A percentile compares a stretch with the other conserved stretches of the same genome.
phyloP scores from a whole-genome alignment of 2,113 vertebrate species.

The Rhynchomys soricoides region DNA sequence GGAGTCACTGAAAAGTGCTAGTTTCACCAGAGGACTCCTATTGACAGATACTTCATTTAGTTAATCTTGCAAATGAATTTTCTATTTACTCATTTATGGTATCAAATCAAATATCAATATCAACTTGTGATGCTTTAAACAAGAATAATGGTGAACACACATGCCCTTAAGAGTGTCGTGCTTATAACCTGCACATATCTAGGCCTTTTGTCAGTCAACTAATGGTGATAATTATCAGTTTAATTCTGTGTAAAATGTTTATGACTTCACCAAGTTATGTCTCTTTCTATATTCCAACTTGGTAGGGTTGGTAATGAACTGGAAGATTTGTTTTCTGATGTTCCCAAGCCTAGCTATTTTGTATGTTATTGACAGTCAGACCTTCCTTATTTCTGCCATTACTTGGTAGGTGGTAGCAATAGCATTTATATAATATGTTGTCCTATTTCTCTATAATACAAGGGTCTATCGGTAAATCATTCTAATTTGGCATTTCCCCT shows the following conservation, averaged over 20 bases:
- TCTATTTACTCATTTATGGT: conserved; percentile 10
- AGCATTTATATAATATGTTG: background rate
- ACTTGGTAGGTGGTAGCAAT: background rate
- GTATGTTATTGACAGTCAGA: background rate
- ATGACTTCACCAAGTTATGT: background rate
- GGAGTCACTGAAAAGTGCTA: background rate
- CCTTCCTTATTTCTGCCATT: background rate
- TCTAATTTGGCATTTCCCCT: background rate
- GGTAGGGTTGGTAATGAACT: background rate
- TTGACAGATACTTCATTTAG: background rate
- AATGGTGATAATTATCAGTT: background rate
- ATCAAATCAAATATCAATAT: conserved; percentile 42
- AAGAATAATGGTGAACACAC: background rate
- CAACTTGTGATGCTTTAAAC: background rate
- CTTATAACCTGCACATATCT: background rate
- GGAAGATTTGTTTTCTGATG: background rate
- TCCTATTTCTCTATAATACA: background rate
- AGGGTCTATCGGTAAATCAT: background rate
- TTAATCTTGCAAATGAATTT: conserved; percentile 38
- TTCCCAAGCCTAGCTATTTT: accelerated
- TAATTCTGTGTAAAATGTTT: background rate
- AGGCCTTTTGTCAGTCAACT: background rate
- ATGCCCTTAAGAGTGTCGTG: background rate
- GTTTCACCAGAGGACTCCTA: background rate
- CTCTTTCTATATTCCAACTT: background rate